phyloP scores from a whole-genome alignment of 2,113 vertebrate species.

The Pterocles orientalis region DNA sequence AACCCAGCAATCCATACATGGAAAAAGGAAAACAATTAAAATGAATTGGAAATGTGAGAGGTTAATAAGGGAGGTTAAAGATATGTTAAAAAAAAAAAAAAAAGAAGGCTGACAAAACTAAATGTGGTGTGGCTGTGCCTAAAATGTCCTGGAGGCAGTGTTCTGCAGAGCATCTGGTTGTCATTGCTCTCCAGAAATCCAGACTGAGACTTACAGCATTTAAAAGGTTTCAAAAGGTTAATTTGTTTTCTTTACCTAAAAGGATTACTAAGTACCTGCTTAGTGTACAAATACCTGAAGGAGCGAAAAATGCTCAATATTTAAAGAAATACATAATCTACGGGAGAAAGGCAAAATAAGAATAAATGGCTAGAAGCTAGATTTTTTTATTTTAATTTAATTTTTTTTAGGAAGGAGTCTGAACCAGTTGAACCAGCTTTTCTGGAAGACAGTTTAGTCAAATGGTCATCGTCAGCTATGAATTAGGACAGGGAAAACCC shows the following conservation, averaged over 20 bases:
- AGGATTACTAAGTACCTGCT: background rate
- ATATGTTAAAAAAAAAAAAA: background rate
- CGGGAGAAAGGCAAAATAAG: background rate
- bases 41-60: background rate
- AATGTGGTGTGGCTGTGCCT: background rate
- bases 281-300: background rate
- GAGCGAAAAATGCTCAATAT: background rate
- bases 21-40: background rate
- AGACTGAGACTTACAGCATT: background rate
- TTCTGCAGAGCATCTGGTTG: constrained; percentile 17
- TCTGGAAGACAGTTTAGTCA: background rate
- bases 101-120: background rate
- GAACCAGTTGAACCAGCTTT: background rate
- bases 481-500: background rate
- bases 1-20: background rate
- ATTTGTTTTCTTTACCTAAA: constrained; percentile 16
- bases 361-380: background rate
- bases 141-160: background rate
- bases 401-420: background rate
- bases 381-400: background rate
- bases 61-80: background rate
- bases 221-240: constrained; percentile 36
- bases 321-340: background rate
- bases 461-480: background rate
- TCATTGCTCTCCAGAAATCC: background rate